phyloP scores from a whole-genome alignment of 2,888 invertebrate species.

The Brassicogethes aeneus region DNA sequence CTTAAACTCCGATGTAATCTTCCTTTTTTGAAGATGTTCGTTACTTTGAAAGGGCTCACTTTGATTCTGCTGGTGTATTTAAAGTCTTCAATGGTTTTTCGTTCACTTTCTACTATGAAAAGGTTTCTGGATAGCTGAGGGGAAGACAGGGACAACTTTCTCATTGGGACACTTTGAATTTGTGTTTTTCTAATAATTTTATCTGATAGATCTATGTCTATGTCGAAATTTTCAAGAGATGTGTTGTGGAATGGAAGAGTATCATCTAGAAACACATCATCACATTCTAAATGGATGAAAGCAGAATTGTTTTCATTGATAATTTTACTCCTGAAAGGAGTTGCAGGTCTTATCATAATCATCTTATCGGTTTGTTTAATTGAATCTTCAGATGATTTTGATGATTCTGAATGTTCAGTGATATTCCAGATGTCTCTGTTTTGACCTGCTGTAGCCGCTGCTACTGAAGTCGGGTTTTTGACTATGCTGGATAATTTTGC shows the following conservation, averaged over 20 bases:
- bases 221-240: conserved; percentile 11
- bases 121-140: conserved; percentile 32
- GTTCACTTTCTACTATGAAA: conserved; percentile 29
- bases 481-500: conserved; percentile 22
- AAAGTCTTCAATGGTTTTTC: neutral
- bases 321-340: conserved; percentile 18
- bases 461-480: conserved; percentile 38
- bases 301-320: conserved; percentile 17
- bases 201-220: conserved; percentile 14
- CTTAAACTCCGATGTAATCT: conserved; percentile 24
- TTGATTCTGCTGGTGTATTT: neutral
- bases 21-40: conserved; percentile 17
- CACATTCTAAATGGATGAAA: conserved; percentile 20
- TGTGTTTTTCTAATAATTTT: conserved; percentile 5
- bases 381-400: conserved; percentile 30
- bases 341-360: conserved; percentile 21
- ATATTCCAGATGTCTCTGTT: conserved; percentile 45
- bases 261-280: conserved; percentile 32
- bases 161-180: conserved; percentile 1
- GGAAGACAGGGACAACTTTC: conserved; percentile 21
- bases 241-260: conserved; percentile 19
- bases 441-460: conserved; percentile 35
- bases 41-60: conserved; percentile 19
- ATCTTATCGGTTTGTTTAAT: conserved; percentile 15
- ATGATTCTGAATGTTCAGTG: conserved; percentile 41